Conservation (phyloP, 2,888 invertebrate species). For the Drosophila anomelani region DNA sequence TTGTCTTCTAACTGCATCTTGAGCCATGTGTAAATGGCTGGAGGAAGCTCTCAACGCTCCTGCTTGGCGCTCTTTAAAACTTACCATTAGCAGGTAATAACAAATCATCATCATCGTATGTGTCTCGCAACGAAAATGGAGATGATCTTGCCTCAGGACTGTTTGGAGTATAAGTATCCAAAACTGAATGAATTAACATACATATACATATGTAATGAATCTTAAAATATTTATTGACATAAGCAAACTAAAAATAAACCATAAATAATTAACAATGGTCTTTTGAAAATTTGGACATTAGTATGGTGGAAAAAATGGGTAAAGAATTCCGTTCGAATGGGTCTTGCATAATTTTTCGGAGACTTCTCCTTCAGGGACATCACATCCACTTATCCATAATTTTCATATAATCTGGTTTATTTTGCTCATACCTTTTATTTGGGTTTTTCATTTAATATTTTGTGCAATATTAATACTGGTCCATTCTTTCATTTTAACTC, state of each 20-base stretch:
- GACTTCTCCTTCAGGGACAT: neutral
- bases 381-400: neutral
- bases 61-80: too few relatives aligned
- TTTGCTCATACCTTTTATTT: too few relatives aligned
- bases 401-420: neutral
- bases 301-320: neutral
- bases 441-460: too few relatives aligned
- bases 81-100: too few relatives aligned
- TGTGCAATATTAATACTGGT: neutral
- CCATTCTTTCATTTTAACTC: neutral
- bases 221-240: neutral
- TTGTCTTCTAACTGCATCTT: too few relatives aligned
- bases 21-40: too few relatives aligned
- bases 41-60: too few relatives aligned
- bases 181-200: too few relatives aligned
- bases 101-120: too few relatives aligned
- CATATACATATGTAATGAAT: neutral
- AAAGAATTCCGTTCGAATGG: neutral
- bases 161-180: too few relatives aligned
- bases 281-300: neutral
- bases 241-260: neutral
- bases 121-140: too few relatives aligned
- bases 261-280: neutral
- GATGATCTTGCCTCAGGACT: too few relatives aligned
- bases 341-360: neutral